Evolutionary conservation across 2,888 invertebrate genomes (phyloP).

Genomic region (Euproctis similis): DNA sequence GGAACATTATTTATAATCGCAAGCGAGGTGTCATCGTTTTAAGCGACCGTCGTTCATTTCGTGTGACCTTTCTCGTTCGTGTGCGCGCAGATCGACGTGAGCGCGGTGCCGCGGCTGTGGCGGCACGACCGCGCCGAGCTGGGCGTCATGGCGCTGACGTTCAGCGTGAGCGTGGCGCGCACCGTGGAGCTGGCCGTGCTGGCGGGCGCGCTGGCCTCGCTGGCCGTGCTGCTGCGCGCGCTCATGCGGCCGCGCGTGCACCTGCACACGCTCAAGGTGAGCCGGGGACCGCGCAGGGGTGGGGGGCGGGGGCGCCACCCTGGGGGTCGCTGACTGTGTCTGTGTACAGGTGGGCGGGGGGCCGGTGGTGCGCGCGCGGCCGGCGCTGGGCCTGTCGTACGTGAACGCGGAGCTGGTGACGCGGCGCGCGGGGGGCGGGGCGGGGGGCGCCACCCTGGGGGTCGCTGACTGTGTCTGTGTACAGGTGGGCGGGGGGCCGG

Average conservation of each 20-base stretch:
- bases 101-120: conserved; percentile 71
- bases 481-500: conserved; percentile 28
- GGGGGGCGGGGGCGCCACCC: too few relatives aligned
- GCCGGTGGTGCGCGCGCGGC: conserved; percentile 56
- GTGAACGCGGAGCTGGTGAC: conserved; percentile 73
- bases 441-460: too few relatives aligned
- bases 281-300: too few relatives aligned
- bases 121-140: conserved; percentile 77
- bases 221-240: conserved; percentile 78
- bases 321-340: not conserved
- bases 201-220: conserved; percentile 80
- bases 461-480: not conserved
- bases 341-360: conserved; percentile 26
- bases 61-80: not conserved
- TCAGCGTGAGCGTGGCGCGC: conserved; percentile 75
- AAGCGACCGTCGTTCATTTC: too few relatives aligned
- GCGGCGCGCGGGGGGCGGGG: too few relatives aligned
- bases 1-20: not conserved
- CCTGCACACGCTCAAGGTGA: conserved; percentile 47
- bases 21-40: too few relatives aligned
- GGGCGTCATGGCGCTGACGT: conserved; percentile 80
- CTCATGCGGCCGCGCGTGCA: conserved; percentile 79
- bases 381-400: conserved; percentile 81
- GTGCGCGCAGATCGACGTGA: conserved; percentile 73
- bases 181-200: conserved; percentile 89